Conservation (phyloP, 2,888 invertebrate genomes). For the Caenorhabditis sinica region DNA sequence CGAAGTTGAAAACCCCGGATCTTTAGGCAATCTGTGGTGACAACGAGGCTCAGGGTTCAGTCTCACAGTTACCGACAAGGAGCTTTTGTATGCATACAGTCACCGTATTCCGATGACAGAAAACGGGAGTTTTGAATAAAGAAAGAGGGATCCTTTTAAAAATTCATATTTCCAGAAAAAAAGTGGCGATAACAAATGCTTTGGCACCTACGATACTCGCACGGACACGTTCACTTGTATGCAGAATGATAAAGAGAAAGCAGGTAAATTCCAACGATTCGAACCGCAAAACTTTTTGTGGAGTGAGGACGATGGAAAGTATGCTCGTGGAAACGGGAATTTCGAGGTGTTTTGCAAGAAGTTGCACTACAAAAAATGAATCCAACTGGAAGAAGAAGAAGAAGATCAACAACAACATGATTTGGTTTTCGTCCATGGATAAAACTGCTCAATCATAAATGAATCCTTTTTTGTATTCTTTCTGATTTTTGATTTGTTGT, state of each 20-base stretch:
- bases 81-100: constrained; percentile 37
- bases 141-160: too few species aligned
- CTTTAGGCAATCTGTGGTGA: not conserved
- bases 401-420: too few species aligned
- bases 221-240: constrained; percentile 56
- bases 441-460: too few species aligned
- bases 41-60: not conserved
- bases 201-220: constrained; percentile 44
- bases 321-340: constrained; percentile 28
- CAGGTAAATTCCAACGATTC: constrained; percentile 4
- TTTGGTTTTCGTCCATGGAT: too few species aligned
- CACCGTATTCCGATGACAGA: constrained; percentile 40
- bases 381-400: too few species aligned
- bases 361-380: constrained; percentile 21
- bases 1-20: not conserved
- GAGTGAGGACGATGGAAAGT: constrained; percentile 8
- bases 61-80: not conserved
- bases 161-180: not conserved
- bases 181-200: constrained; percentile 9
- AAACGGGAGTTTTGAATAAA: constrained; percentile 14
- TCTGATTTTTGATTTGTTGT: too few species aligned
- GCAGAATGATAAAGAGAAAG: not conserved
- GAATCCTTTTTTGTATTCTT: too few species aligned
- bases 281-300: constrained; percentile 30
- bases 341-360: constrained; percentile 45